Conservation (phyloP, 2,113 vertebrate species). For the Cyphomyrus plagiostoma region DNA sequence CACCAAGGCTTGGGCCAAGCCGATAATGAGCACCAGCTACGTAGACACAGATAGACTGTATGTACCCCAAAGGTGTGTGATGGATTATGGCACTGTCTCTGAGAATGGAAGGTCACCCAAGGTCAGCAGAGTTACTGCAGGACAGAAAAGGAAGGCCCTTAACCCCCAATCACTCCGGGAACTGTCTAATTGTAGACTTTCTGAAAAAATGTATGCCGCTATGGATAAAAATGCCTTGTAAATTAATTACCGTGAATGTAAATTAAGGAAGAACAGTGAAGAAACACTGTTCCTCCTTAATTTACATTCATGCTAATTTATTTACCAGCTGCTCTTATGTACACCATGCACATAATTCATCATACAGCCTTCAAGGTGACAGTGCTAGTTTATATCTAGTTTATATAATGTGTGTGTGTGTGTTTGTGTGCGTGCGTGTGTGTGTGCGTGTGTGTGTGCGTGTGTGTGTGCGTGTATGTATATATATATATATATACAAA, state of each 20-base stretch:
- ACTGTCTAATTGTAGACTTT: neutral
- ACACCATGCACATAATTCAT: neutral
- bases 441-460: too few species aligned
- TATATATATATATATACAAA: neutral
- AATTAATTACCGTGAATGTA: neutral
- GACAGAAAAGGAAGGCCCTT: neutral
- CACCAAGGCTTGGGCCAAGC: slow-evolving; percentile 72
- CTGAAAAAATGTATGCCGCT: neutral
- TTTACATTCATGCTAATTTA: neutral
- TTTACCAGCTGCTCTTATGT: neutral
- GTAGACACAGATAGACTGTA: slow-evolving; percentile 34
- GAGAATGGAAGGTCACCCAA: neutral
- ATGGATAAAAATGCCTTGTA: neutral
- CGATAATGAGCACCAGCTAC: slow-evolving; percentile 75
- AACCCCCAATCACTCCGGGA: neutral
- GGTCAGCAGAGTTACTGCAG: neutral
- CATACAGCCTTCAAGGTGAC: neutral
- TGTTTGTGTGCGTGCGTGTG: too few species aligned
- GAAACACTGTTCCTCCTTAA: neutral
- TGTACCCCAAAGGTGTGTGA: neutral
- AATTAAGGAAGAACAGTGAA: neutral
- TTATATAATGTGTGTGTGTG: neutral
- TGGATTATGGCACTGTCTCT: neutral
- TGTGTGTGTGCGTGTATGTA: neutral
- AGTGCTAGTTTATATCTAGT: neutral